Evolutionary conservation across 2,888 invertebrate species (phyloP).

Genomic region (Mylabris sibirica): DNA sequence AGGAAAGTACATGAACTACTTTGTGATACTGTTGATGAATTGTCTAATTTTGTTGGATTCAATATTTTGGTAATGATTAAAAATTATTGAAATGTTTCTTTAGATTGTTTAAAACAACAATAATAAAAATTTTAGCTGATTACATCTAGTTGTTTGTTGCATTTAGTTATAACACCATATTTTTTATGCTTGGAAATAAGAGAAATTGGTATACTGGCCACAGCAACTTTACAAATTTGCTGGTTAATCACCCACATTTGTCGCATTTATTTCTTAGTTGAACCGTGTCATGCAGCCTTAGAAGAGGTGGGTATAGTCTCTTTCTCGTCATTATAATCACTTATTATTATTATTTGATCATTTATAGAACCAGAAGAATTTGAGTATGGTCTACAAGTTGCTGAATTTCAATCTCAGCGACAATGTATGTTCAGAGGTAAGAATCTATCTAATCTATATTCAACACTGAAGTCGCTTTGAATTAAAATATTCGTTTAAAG

Average conservation of each 20-base stretch:
- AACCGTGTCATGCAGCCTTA: constrained; percentile 67
- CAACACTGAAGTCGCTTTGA: no score
- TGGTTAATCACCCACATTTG: constrained; percentile 67
- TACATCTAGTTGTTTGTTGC: constrained; percentile 66
- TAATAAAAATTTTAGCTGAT: constrained; percentile 59
- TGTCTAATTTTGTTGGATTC: constrained; percentile 13
- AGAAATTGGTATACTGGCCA: constrained; percentile 48
- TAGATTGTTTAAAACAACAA: constrained; percentile 34
- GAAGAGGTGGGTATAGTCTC: constrained; percentile 61
- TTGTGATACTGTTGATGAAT: not conserved
- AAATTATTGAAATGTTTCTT: not conserved
- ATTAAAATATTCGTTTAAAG: no score
- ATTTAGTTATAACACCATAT: constrained; percentile 69
- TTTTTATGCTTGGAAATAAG: constrained; percentile 67
- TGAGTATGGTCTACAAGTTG: constrained; percentile 37
- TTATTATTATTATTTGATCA: not conserved
- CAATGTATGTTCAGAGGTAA: constrained; percentile 36
- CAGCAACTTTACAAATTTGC: constrained; percentile 65
- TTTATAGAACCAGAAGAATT: constrained; percentile 40
- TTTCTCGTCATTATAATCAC: no score
- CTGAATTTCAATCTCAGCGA: constrained; percentile 33
- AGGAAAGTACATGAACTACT: not conserved
- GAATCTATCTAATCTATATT: no score
- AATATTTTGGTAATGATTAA: constrained; percentile 36
- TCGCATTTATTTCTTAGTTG: constrained; percentile 66